Evolutionary conservation across 2,113 vertebrate genomes (phyloP), one percentile per base, ranked within the genome.

Genomic region (Takifugu bimaculatus): DNA sequence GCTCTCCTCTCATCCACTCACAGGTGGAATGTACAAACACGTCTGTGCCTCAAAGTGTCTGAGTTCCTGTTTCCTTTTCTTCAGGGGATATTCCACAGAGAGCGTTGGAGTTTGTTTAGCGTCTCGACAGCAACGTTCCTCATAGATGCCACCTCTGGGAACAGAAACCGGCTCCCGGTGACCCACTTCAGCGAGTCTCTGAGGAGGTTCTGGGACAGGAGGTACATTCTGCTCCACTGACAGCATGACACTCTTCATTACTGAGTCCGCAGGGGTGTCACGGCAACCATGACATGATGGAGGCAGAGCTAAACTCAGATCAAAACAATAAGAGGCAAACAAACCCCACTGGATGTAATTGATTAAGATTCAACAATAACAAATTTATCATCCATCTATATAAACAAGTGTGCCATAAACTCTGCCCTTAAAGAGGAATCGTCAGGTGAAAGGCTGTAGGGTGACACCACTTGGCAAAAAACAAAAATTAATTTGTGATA

Each of bases 171-270:
- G 45, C 43, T 42, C 13, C 49, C 32, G 59, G 26, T 2, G 48
- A 71, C 67, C 50, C 32, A 63, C 39, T 71, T 78, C 55, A 50
- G 13, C 2, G 6, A 63, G 70, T 73, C 70, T 64, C 54, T 54
- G 32, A 54, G 70, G 65, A 82, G 54, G 61, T 75, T 82, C 74
- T 59, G 63, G 63, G 76, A 60, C 67, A 75, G 44, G 57, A 65
- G 67, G 75, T 78, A 85, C 83, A 85, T 87, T 86, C 86, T 78
- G 74, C 63, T 78, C 65, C 63, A 49, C 43, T 55, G 44, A 63
- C 53, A 54, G 55, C 50, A 44, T 51, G 58, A 59, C 25, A 42
- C 50, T 60, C 42, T 13, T 64, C 59, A 10, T 25, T 13, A 39
- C 54, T 72, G 57, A 32, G 47, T 72, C 72, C 60, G 13, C 52